A percentile compares a stretch with the other conserved stretches of the same genome.
Conservation (phyloP, 2,113 vertebrate genomes). For the Cygnus atratus region DNA sequence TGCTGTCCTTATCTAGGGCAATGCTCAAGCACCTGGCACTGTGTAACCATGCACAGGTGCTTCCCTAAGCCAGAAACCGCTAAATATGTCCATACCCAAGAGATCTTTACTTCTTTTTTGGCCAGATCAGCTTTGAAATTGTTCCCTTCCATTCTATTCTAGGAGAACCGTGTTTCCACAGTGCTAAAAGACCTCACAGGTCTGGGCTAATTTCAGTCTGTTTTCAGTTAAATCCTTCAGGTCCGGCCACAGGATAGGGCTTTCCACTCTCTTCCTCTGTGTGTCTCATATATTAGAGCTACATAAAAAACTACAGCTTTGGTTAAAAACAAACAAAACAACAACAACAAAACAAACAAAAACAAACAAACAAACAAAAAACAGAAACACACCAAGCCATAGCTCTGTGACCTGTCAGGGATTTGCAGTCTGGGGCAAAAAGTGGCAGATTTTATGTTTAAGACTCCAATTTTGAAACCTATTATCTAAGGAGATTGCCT, state of each 20-base stretch:
- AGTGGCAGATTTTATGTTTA: not conserved
- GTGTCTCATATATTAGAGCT: not conserved
- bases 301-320: not conserved
- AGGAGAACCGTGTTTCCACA: not conserved
- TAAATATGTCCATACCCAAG: not conserved
- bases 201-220: not conserved
- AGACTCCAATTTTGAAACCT: not conserved
- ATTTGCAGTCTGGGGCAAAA: not conserved
- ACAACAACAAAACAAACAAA: not conserved
- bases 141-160: not conserved
- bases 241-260: accelerated
- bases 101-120: not conserved
- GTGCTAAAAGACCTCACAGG: not conserved
- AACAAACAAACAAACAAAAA: no score
- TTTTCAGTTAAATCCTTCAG: not conserved
- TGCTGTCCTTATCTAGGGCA: not conserved
- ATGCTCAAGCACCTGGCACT: not conserved
- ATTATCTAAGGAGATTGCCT: not conserved
- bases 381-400: not conserved
- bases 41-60: not conserved
- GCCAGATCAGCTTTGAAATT: not conserved
- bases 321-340: not conserved
- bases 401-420: not conserved
- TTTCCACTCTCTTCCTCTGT: not conserved
- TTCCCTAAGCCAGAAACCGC: not conserved